Percentiles rank a stretch among this genome's conserved stretches.
Evolutionary conservation across 2,888 invertebrate genomes (phyloP).

Genomic region (Plemyria rubiginata): DNA sequence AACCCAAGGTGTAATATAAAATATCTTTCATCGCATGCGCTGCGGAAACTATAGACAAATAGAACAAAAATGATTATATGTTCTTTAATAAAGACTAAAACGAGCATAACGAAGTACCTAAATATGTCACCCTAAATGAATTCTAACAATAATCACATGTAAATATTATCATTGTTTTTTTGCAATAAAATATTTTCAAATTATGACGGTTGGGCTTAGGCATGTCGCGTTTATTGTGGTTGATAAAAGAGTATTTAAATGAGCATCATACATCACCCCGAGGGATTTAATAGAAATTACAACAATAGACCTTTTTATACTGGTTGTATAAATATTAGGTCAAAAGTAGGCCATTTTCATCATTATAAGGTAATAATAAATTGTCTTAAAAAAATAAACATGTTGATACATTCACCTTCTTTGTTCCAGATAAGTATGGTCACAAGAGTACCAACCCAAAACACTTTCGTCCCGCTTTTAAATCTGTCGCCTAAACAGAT

Average conservation of each 20-base stretch:
- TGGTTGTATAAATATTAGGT: not conserved
- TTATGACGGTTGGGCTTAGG: constrained; percentile 46
- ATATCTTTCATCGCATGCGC: no score
- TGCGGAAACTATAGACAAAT: not conserved
- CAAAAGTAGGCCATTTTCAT: no score
- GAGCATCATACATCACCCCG: constrained; percentile 22
- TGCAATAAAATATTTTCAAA: constrained; percentile 29
- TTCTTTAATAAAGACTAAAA: no score
- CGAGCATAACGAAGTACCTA: not conserved
- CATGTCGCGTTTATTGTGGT: constrained; percentile 41
- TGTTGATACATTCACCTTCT: not conserved
- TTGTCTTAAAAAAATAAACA: not conserved
- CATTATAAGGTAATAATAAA: no score
- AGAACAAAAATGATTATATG: not conserved
- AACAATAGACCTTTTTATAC: constrained; percentile 9
- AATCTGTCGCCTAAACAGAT: constrained; percentile 31
- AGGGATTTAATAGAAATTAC: constrained; percentile 17
- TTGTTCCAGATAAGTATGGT: not conserved
- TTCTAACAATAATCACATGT: constrained; percentile 26
- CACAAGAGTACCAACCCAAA: not conserved
- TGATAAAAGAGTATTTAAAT: constrained; percentile 41
- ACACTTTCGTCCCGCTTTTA: constrained; percentile 10
- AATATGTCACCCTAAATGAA: constrained; percentile 16
- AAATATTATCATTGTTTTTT: constrained; percentile 53
- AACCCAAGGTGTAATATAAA: no score